These are phyloP conservation scores for Epinephelus malabaricus DNA, from an alignment of 2,797 vertebrate species.

Conservation along the genomic window DNA sequence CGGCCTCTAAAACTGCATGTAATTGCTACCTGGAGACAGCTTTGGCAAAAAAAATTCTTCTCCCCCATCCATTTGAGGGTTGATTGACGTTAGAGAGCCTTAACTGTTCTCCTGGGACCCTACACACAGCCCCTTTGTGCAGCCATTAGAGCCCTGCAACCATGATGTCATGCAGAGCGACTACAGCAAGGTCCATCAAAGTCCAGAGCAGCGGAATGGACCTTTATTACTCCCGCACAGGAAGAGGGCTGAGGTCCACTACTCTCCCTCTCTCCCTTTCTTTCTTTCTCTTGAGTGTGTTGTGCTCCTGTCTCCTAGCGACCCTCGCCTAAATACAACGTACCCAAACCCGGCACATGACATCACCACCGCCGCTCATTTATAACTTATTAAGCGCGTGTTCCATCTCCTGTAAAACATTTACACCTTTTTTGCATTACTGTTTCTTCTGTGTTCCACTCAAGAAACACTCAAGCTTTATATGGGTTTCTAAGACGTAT, in stretches of 20 bases:
- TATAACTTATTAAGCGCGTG: conserved; percentile 65
- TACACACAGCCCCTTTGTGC: conserved; percentile 78
- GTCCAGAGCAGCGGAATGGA: conserved; percentile 62
- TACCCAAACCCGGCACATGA: conserved; percentile 60
- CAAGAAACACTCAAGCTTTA: conserved; percentile 53
- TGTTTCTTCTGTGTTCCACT: conserved; percentile 26
- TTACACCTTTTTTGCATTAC: conserved; percentile 73
- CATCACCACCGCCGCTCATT: conserved; percentile 71
- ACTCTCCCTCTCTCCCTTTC: conserved; percentile 8
- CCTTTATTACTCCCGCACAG: conserved; percentile 75
- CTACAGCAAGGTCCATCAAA: conserved; percentile 73
- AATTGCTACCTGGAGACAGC: conserved; percentile 78
- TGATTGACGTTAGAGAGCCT: conserved; percentile 71
- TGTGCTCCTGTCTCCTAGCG: conserved; percentile 76
- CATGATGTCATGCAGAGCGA: conserved; percentile 77
- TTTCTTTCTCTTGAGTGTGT: conserved; percentile 44
- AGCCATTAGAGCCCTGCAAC: conserved; percentile 67
- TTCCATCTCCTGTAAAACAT: conserved; percentile 76
- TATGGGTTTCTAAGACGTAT: conserved; percentile 32
- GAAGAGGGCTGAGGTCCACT: conserved; percentile 63
- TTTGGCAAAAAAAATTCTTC: conserved; percentile 43
- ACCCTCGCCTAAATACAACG: conserved; percentile 68
- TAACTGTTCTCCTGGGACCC: conserved; percentile 68
- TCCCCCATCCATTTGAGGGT: conserved; percentile 61
- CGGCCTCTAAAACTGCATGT: conserved; percentile 39